These are phyloP conservation scores for Styela plicata DNA, from an alignment of 23 tunicate species.

Conservation along the genomic window DNA sequence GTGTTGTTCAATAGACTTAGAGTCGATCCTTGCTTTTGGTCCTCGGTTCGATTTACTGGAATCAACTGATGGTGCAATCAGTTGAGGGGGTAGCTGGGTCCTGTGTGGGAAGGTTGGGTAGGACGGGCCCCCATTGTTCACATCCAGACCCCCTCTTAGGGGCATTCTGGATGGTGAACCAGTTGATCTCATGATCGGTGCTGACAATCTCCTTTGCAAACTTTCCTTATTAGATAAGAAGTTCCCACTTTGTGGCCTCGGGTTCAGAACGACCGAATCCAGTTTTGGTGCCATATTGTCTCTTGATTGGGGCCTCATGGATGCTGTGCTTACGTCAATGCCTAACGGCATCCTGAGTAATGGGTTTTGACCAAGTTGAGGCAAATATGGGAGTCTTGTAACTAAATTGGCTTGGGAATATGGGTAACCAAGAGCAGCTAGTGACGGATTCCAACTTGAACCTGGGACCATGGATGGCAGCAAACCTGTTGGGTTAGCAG, in stretches of 20 bases:
- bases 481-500: not conserved
- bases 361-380: conserved; percentile 2
- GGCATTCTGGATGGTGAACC: not conserved
- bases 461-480: conserved; percentile 11
- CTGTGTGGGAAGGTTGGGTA: not conserved
- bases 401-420: conserved; percentile 13
- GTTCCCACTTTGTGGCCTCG: conserved; percentile 22
- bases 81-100: not conserved
- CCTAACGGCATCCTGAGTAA: conserved; percentile 17
- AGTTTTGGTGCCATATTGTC: not conserved
- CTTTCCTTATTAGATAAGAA: not conserved
- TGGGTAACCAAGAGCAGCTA: conserved; percentile 18
- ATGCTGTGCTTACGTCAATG: not conserved
- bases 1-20: conserved; percentile 66
- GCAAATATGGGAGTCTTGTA: conserved; percentile 2
- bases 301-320: not conserved
- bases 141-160: not conserved
- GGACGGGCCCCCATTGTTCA: not conserved
- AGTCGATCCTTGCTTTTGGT: not conserved
- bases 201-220: conserved; percentile 23
- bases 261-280: not conserved
- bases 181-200: conserved; percentile 1
- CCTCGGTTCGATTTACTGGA: conserved; percentile 13
- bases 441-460: conserved; percentile 4
- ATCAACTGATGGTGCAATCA: not conserved